These are phyloP conservation scores for Avahi laniger DNA, from an alignment of 2,797 vertebrate species.

Conservation along the genomic window DNA sequence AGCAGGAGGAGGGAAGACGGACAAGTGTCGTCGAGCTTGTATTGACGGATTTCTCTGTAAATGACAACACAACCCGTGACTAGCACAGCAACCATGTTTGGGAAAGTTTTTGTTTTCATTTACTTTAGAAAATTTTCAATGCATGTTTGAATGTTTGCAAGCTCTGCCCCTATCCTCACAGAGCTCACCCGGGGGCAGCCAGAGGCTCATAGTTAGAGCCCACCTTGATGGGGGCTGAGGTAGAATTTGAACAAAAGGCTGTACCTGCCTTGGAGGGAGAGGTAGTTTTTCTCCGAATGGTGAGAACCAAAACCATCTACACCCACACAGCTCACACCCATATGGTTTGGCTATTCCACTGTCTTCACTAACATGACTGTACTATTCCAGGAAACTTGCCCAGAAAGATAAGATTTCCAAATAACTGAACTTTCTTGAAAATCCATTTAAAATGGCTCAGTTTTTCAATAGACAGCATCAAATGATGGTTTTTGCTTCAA, in stretches of 20 bases:
- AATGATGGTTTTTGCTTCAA: background rate
- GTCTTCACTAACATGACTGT: background rate
- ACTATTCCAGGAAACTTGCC: background rate
- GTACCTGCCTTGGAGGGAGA: background rate
- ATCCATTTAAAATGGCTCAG: background rate
- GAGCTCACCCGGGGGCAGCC: background rate
- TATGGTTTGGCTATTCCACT: background rate
- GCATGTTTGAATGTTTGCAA: background rate
- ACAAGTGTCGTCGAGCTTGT: background rate
- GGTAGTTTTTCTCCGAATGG: accelerated
- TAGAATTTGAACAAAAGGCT: background rate
- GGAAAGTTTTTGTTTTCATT: background rate
- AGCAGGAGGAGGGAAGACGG: background rate
- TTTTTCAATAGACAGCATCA: background rate
- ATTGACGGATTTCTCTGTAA: background rate
- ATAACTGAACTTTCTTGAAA: background rate
- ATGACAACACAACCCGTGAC: background rate
- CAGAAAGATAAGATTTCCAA: background rate
- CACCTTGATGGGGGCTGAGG: accelerated
- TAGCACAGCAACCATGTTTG: background rate
- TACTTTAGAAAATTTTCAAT: background rate
- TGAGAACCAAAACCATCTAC: background rate
- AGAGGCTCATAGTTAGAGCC: background rate
- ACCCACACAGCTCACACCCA: background rate
- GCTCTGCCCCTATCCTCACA: background rate